Evolutionary conservation across 1,140 invertebrate genomes (phyloP), one percentile per base, ranked within the genome.

Genomic region (Leptinotarsa texana): DNA sequence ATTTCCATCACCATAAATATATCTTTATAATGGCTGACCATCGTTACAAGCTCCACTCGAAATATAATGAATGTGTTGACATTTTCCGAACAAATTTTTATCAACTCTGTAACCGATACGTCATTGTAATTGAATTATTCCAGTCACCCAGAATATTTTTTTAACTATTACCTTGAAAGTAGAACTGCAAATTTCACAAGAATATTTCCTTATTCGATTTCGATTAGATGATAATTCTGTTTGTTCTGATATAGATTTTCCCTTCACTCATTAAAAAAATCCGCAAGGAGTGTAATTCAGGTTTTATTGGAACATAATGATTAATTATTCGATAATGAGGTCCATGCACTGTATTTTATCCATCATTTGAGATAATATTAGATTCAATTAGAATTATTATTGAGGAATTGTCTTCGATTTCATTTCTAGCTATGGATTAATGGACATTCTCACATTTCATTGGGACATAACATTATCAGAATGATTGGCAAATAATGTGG

Each of bases 191-290:
- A 57, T 57, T 57, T 57, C 51, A 57, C 51, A 57, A 57, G 51
- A 57, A 57, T 57, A 57, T 57, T 57, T 57, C 51, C 51, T 57
- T 57, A 57, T 57, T 57, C n/a, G 51, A 57, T 57, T 57, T 57
- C 51, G 51, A 57, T 57, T n/a, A 57, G 51, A 57, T 57, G 51
- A 57, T 57, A 57, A 57, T 57, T 17, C n/a, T 57, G n/a, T 57
- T 57, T 57, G 15, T 57, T 57, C n/a, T 57, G 17, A 57, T 57
- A 57, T n/a, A n/a, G 13, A 15, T 57, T 57, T 57, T 57, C 51
- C 51, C 51, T 57, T 57, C 51, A 57, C 51, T 57, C 51, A 57
- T 57, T 57, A 57, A 57, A 57, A 42, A 57, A 57, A 57, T 57
- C 15, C 51, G 51, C 51, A 57, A 17, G 51, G 51, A 57, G n/a